Conservation (phyloP, 2,113 vertebrate species). For the Elaphurus davidianus region DNA sequence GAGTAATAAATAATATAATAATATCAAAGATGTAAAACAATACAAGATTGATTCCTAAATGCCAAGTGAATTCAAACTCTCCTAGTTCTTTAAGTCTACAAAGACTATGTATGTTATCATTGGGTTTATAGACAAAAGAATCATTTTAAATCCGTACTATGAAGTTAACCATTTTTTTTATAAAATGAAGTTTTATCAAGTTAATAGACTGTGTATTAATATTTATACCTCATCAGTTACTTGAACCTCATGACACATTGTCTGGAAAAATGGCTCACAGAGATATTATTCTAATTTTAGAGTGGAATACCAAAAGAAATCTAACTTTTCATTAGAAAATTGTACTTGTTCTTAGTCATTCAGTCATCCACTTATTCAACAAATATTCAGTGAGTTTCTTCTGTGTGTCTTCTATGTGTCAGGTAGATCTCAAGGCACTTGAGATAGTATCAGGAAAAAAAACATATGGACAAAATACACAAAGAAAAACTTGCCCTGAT, state of each 20-base stretch:
- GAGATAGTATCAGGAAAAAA: background rate
- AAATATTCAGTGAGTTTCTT: background rate
- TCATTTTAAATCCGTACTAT: background rate
- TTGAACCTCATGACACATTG: background rate
- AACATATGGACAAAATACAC: background rate
- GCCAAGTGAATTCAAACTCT: background rate
- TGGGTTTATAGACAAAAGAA: background rate
- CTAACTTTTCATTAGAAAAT: background rate
- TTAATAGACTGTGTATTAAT: conserved; percentile 14
- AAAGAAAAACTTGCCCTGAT: background rate
- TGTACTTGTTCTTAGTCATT: background rate
- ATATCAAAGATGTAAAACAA: background rate
- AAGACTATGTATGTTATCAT: background rate
- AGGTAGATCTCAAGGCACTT: background rate
- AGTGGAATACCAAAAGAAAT: background rate
- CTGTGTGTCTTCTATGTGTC: background rate
- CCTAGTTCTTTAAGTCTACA: background rate
- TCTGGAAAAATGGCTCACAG: background rate
- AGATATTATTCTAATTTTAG: conserved; percentile 37
- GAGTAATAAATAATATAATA: background rate
- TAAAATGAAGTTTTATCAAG: background rate
- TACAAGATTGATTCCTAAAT: conserved; percentile 19
- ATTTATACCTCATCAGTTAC: background rate
- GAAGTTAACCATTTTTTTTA: background rate
- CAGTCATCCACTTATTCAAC: background rate